Evolutionary conservation across 2,113 vertebrate genomes (phyloP).

Genomic region (Phycodurus eques): DNA sequence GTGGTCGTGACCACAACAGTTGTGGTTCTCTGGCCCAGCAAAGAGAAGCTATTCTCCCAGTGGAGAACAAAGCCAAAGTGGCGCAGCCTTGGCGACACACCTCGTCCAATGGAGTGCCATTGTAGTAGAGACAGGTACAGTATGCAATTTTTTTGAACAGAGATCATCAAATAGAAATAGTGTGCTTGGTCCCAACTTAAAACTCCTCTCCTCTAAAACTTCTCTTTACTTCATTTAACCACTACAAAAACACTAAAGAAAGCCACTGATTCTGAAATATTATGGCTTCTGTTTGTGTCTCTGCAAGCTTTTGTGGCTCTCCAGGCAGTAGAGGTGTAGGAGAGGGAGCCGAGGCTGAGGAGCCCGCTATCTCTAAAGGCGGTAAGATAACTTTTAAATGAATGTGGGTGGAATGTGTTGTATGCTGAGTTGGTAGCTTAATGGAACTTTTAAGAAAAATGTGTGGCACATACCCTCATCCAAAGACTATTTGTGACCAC

Average conservation of each 20-base stretch:
- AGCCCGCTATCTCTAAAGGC: slow-evolving; percentile 65
- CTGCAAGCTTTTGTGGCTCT: slow-evolving; percentile 37
- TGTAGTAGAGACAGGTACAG: slow-evolving; percentile 73
- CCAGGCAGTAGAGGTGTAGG: slow-evolving; percentile 63
- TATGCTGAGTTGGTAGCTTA: not conserved
- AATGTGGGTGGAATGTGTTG: not conserved
- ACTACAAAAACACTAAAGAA: not conserved
- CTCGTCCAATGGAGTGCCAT: slow-evolving; percentile 66
- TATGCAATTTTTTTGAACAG: not conserved
- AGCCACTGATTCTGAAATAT: not conserved
- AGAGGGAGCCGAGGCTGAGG: slow-evolving; percentile 73
- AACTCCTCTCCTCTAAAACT: not conserved
- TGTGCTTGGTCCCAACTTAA: not conserved
- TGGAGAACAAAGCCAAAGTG: slow-evolving; percentile 79
- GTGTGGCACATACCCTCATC: not conserved
- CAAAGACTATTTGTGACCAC: not conserved
- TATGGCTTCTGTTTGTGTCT: slow-evolving; percentile 16
- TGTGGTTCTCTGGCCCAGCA: slow-evolving; percentile 75
- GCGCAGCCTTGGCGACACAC: slow-evolving; percentile 82
- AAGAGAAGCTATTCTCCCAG: slow-evolving; percentile 58
- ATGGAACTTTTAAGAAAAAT: not conserved
- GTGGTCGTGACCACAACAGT: slow-evolving; percentile 73
- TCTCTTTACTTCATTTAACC: not conserved
- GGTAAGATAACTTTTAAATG: slow-evolving; percentile 37
- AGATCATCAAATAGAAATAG: not conserved